phyloP scores from a whole-genome alignment of 2,113 vertebrate genomes.

The Xenopus tropicalis region UCB_Xtro_10.0 CM004443.2:13034001-13034500 shows the following conservation, averaged over 20 bases:
- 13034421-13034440: background rate
- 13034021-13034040: too few species aligned
- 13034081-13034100: too few species aligned
- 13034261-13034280: background rate
- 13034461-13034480: slow-evolving; percentile 15
- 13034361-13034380: slow-evolving; percentile 22
- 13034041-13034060: too few species aligned
- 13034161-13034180: too few species aligned
- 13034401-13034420: slow-evolving; percentile 14
- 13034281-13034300: slow-evolving; percentile 8
- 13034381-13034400: slow-evolving; percentile 8
- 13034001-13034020: accelerated
- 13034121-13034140: too few species aligned
- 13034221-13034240: too few species aligned
- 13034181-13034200: too few species aligned
- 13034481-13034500: slow-evolving; percentile 14
- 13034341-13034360: background rate
- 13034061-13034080: background rate
- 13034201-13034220: too few species aligned
- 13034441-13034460: slow-evolving; percentile 28
- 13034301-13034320: background rate
- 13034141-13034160: too few species aligned
- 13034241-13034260: too few species aligned
- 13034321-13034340: background rate
- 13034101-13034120: too few species aligned